Evolutionary conservation across 2,888 invertebrate species (phyloP), one percentile per base, ranked within the genome.

Genomic region (Sphaerophoria rueppellii): DNA sequence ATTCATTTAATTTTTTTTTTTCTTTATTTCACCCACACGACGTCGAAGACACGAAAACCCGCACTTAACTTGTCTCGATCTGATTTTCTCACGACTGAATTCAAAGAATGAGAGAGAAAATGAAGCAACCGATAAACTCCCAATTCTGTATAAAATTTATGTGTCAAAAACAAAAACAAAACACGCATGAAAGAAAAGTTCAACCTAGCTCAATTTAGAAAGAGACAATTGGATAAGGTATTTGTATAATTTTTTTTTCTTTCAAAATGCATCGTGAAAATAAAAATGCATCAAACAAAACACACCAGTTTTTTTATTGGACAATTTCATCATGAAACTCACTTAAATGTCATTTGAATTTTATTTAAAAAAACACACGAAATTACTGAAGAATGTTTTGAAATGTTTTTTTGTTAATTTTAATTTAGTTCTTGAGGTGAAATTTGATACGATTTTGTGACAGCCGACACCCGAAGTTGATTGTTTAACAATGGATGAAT

Each of bases 271-370:
- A 48, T 24, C 24, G 24, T 34, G 48, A 57, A 57, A 76, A 74
- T 70, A 78, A 82, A 82, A 82, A 75, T 72, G 52, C 69, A 77
- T 73, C 76, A 85, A 81, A 85, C 81, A 85, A 81, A 83, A 43
- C 74, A 67, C 48, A 80, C 52, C 58, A 71, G 80, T 75, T 71
- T 50, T n/a, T 72, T 69, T 7, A 50, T 57, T 48, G 9, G n/a
- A 52, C 6, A 11, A 9, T 48, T 50, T 61, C 0, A 9, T 7
- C 24, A 2, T 24, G 37, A 65, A 72, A 55, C 50, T 83, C 75
- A 80, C 71, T 83, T 55, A 52, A 80, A 76, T 32, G 54, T n/a
- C 0, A 40, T 46, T 7, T 35, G 3, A 16, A 65, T 0, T 35
- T 14, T 5, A 35, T 14, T 9, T 6, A 5, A 4, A 37, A 37